Percentiles rank a stretch among this genome's conserved stretches.
phyloP scores from a whole-genome alignment of 2,888 invertebrate genomes.

The Cancer borealis region DNA sequence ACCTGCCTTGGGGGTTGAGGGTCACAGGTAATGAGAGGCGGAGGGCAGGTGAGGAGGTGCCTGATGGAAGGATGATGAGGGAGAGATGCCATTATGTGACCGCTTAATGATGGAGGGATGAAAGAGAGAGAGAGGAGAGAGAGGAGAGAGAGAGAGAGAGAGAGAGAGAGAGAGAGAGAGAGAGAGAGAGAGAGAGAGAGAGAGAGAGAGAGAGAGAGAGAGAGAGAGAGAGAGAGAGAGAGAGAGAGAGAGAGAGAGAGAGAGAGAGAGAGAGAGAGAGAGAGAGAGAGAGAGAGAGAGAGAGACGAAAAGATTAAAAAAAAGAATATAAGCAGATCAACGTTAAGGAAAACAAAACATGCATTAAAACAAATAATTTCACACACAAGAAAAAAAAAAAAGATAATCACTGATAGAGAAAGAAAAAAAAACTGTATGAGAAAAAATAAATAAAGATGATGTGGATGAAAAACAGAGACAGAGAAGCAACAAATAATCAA shows the following conservation, averaged over 20 bases:
- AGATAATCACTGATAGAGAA: not conserved
- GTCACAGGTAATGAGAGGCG: constrained; percentile 6
- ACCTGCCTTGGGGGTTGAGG: not conserved
- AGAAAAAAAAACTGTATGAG: not conserved
- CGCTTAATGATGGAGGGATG: constrained; percentile 8
- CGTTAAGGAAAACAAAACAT: not conserved
- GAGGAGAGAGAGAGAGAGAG: constrained; percentile 10
- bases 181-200: constrained; percentile 36
- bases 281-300: constrained; percentile 39
- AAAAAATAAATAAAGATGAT: not conserved
- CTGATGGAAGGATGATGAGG: constrained; percentile 15
- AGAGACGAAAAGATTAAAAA: not conserved
- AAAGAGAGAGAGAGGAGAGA: too few relatives aligned
- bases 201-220: constrained; percentile 36
- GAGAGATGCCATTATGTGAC: not conserved
- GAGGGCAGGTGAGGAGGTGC: constrained; percentile 13
- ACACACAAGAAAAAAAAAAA: not conserved
- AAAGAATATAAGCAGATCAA: not conserved
- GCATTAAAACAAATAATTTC: not conserved
- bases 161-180: constrained; percentile 13
- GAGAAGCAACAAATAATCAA: not conserved
- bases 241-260: not conserved
- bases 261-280: constrained; percentile 32
- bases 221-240: constrained; percentile 32
- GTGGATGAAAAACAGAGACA: not conserved